A percentile compares a stretch with the other conserved stretches of the same genome.
These are phyloP conservation scores for Periophthalmodon schlosseri DNA, from an alignment of 2,113 vertebrate genomes.

Conservation along the genomic window DNA sequence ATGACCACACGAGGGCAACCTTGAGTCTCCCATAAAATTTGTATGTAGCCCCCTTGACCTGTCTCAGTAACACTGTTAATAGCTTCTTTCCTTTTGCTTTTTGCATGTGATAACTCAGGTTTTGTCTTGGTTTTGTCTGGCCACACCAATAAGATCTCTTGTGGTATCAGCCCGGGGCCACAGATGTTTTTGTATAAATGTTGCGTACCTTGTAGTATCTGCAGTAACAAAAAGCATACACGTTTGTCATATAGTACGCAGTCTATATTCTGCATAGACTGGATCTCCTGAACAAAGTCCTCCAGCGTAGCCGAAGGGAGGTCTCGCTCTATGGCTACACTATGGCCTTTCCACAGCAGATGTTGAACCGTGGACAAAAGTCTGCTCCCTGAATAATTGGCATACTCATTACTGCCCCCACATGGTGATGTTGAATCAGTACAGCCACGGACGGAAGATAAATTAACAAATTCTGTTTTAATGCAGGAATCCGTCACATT, in stretches of 20 bases:
- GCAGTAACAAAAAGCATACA: slow-evolving; percentile 79
- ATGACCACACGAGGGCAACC: slow-evolving; percentile 76
- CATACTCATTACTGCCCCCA: slow-evolving; percentile 37
- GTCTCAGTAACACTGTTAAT: not conserved
- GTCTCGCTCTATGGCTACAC: slow-evolving; percentile 67
- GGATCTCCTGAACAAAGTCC: slow-evolving; percentile 66
- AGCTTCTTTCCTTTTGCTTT: not conserved
- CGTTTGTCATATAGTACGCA: slow-evolving; percentile 68
- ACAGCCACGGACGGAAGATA: not conserved
- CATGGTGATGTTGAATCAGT: slow-evolving; percentile 15
- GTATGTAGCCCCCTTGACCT: slow-evolving; percentile 6
- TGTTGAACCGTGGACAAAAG: slow-evolving; percentile 33
- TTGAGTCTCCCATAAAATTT: slow-evolving; percentile 50
- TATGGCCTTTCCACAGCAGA: slow-evolving; percentile 46
- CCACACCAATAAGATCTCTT: slow-evolving; percentile 75
- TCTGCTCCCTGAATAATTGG: not conserved
- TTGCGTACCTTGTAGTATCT: slow-evolving; percentile 77
- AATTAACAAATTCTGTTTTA: not conserved
- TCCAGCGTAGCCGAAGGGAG: slow-evolving; percentile 78
- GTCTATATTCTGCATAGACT: slow-evolving; percentile 37
- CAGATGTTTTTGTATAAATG: slow-evolving; percentile 49
- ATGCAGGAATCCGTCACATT: not conserved
- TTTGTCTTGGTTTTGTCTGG: not conserved
- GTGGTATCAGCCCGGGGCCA: slow-evolving; percentile 59
- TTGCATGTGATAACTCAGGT: not conserved